phyloP scores from a whole-genome alignment of 2,797 vertebrate species.

The Syndactyla subalaris region DNA sequence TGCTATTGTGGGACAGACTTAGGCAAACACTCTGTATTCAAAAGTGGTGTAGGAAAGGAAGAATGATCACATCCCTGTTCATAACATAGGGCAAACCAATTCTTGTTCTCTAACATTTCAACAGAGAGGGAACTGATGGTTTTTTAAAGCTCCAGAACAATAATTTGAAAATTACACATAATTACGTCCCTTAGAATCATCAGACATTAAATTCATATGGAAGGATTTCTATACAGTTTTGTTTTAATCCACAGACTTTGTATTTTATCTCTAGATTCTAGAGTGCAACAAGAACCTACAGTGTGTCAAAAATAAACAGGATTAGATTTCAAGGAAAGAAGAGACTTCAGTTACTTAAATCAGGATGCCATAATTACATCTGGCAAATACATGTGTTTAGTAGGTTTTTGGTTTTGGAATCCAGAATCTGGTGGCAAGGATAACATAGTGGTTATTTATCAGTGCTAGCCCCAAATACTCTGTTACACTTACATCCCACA shows the following conservation, averaged over 20 bases:
- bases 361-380: neutral
- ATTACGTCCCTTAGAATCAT: neutral
- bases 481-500: slow-evolving; percentile 1
- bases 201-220: neutral
- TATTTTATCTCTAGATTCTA: neutral
- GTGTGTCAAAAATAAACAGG: neutral
- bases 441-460: slow-evolving; percentile 29
- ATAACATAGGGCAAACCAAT: neutral
- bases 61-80: neutral
- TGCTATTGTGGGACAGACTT: neutral
- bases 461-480: neutral
- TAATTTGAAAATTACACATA: neutral
- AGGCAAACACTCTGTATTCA: neutral
- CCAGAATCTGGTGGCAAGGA: neutral
- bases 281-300: neutral
- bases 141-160: neutral
- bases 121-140: neutral
- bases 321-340: neutral
- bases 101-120: neutral
- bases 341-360: slow-evolving; percentile 1
- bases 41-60: neutral
- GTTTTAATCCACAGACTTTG: neutral
- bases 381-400: neutral
- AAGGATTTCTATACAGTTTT: neutral
- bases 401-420: slow-evolving; percentile 1